Evolutionary conservation across 2,888 invertebrate genomes (phyloP).

Genomic region (Hetaerina titia): DNA sequence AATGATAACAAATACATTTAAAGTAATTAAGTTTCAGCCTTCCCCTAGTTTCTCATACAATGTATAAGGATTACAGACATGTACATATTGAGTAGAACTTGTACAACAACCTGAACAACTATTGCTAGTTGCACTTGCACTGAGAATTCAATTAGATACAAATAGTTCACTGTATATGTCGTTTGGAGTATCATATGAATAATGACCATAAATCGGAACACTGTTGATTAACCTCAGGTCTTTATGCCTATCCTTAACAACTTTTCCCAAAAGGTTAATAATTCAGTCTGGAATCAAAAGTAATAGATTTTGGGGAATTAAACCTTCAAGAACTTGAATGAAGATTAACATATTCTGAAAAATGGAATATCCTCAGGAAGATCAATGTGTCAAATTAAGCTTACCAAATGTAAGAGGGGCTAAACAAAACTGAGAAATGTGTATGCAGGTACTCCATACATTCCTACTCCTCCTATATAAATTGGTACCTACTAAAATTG

Average conservation of each 20-base stretch:
- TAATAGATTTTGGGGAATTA: not conserved
- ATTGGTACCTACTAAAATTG: not conserved
- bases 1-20: not conserved
- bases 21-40: not conserved
- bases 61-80: conserved; percentile 10
- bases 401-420: no score
- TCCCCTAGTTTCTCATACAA: not conserved
- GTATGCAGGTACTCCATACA: no score
- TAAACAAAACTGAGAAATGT: no score
- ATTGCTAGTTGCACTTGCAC: not conserved
- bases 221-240: not conserved
- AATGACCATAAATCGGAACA: not conserved
- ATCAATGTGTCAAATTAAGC: not conserved
- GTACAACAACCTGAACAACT: conserved; percentile 15
- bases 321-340: not conserved
- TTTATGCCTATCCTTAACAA: not conserved
- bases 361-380: not conserved
- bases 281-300: not conserved
- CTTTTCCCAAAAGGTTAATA: not conserved
- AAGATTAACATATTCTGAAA: not conserved
- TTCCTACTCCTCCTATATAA: no score
- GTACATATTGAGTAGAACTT: not conserved
- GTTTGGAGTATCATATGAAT: not conserved
- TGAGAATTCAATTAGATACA: not conserved
- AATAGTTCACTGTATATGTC: not conserved